A percentile compares a stretch with the other conserved stretches of the same genome.
Evolutionary conservation across 2,113 vertebrate species (phyloP).

Genomic region (Anser brachyrhynchus): DNA sequence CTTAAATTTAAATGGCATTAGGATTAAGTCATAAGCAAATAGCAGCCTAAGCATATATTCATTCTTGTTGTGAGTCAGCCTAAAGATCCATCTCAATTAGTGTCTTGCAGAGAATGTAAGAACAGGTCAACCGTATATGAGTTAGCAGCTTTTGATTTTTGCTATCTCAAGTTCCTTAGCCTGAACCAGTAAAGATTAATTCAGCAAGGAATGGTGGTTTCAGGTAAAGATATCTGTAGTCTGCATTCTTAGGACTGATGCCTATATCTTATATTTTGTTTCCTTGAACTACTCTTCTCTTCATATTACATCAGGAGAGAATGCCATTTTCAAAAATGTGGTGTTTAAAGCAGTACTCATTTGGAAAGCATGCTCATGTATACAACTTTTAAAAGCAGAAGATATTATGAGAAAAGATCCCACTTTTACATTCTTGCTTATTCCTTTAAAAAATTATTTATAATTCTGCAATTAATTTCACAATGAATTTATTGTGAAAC

Average conservation of each 20-base stretch:
- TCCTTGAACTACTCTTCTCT: not conserved
- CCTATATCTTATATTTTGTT: not conserved
- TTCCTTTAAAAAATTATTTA: not conserved
- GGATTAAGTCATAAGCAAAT: not conserved
- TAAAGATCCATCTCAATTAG: not conserved
- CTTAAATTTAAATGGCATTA: not conserved
- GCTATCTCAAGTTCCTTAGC: not conserved
- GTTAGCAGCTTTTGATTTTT: not conserved
- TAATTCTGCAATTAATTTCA: slow-evolving; percentile 11
- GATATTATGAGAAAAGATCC: not conserved
- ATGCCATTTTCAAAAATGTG: not conserved
- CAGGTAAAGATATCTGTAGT: not conserved
- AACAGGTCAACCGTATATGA: not conserved
- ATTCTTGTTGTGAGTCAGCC: not conserved
- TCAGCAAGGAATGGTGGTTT: not conserved
- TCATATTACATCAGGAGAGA: not conserved
- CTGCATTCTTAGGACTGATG: not conserved
- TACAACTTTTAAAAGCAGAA: not conserved
- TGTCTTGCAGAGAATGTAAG: not conserved
- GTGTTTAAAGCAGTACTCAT: not conserved
- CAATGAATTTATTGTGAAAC: not conserved
- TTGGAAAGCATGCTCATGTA: not conserved
- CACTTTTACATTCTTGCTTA: not conserved
- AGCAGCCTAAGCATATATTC: not conserved
- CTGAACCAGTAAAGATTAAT: not conserved